Evolutionary conservation across 2,888 invertebrate genomes (phyloP), one percentile per base, ranked within the genome.

Genomic region (Leucophenga montana): DNA sequence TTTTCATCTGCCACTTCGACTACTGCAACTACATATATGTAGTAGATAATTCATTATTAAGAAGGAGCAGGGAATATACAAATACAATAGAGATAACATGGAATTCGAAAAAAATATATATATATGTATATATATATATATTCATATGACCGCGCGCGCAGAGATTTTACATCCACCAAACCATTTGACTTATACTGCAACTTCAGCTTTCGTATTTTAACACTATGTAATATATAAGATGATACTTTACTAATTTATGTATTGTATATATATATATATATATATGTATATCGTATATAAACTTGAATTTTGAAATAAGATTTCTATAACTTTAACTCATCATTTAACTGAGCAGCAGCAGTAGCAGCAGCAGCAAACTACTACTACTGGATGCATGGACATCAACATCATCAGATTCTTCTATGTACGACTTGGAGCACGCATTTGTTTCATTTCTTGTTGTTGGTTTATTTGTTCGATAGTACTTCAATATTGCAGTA

Each of bases 301-400:
- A 82, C 75, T 78, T 82, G 72, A 82, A 85, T 82, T 82, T 84
- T 80, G 85, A 77, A 85, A 80, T 77, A 77, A 85, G 80, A 71
- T 80, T 75, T 75, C 74, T 73, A 71, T 73, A 79, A 83, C 78
- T 68, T 78, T 71, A 80, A 74, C 84, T 74, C 74, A 72, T 39
- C 48, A 69, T 67, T 75, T 75, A 81, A 85, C 85, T 80, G 78
- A 80, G 85, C 75, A 73, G 31, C 71, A 33, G 4, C 44, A 39
- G 16, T 9, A 39, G 39, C 8, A 39, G 11, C 8, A 39, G 16
- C 16, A 39, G 39, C 8, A 39, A 8, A 5, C 27, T 2, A 39
- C 11, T 39, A 39, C 39, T 39, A 39, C 39, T 39, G 11, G 4
- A 3, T 39, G 39, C 39, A 11, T 39, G 39, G 39, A 39, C 39